Base-by-base conservation (phyloP, 2,113 vertebrate species). In the Monopterus albus region DNA sequence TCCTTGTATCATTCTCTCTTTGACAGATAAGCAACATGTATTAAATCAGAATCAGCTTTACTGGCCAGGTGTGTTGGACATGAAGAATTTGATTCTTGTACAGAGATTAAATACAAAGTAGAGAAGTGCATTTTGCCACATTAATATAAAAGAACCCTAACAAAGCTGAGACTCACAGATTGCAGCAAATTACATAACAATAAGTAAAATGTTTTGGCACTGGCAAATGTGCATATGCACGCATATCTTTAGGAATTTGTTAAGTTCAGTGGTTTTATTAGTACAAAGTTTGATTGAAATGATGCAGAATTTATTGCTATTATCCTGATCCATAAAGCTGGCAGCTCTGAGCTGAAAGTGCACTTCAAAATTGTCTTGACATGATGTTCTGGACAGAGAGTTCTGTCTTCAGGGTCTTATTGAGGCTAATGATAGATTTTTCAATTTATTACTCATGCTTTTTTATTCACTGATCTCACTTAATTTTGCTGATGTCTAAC, bases 271-370 rank as follows among this genome's bases (percentile, higher is more conserved):
- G 23, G 35, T 18, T 53, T 62, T 3, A 45, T 39, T 31, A 33
- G 8, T 11, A 11, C 17, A 38, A 15, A 2, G 26, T 47, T 57
- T 50, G 20, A 53, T 45, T 59, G 21, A 38, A 29, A 31, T 36
- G 5, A 29, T 8, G 33, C 13, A 10, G 25, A 69, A 23, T 17
- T 6, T 21, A 17, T 25, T n/a, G 25, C 33, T 23, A 2, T 38
- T 6, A 17, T 42, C 9, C 4, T 6, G 18, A n/a, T n/a, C 20
- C 1, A 52, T 35, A n/a, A 38, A 50, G 18, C 17, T 0, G 33
- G 45, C 25, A 21, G 8, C 45, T 47, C 25, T 49, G n/a, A 39
- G 49, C 51, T 51, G 29, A 7, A 75, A 47, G 46, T 38, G 20
- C 45, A n/a, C 17, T 51, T 50, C 36, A 58, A 2, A 13, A 36